These are phyloP conservation scores for Macroramphosus scolopax DNA, from an alignment of 2,797 vertebrate species.

Conservation along the genomic window DNA sequence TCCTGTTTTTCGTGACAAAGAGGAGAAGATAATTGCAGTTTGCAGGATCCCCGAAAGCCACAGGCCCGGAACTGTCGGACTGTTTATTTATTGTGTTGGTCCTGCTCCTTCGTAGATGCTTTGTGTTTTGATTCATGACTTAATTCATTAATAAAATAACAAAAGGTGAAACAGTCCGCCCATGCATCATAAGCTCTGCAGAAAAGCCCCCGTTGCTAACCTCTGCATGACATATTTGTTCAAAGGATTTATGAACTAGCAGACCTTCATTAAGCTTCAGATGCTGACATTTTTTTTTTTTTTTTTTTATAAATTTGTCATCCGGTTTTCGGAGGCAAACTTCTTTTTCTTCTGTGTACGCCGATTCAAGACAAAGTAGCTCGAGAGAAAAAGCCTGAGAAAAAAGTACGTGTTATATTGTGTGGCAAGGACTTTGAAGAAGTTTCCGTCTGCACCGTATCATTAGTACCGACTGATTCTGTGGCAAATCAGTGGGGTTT, in stretches of 20 bases:
- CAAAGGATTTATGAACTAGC: conserved; percentile 15
- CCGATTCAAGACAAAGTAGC: too few relatives aligned
- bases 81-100: conserved; percentile 54
- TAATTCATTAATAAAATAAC: too few relatives aligned
- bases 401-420: conserved; percentile 19
- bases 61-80: conserved; percentile 26
- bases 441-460: conserved; percentile 42
- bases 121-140: too few relatives aligned
- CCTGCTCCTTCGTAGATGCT: conserved; percentile 42
- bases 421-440: conserved; percentile 27
- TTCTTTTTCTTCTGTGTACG: too few relatives aligned
- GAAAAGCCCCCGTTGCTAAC: too few relatives aligned
- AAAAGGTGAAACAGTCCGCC: too few relatives aligned
- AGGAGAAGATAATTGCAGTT: conserved; percentile 11
- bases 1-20: conserved; percentile 7
- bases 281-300: too few relatives aligned
- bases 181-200: too few relatives aligned
- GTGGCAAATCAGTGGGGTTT: conserved; percentile 42
- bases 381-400: neutral
- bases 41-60: conserved; percentile 18
- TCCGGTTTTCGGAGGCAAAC: neutral
- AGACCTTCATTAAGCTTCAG: too few relatives aligned
- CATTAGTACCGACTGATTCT: conserved; percentile 51
- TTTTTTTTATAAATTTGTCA: conserved; percentile 11
- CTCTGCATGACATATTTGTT: too few relatives aligned